Conservation (phyloP, 2,888 invertebrate species). For the Trissolcus japonicus region DNA sequence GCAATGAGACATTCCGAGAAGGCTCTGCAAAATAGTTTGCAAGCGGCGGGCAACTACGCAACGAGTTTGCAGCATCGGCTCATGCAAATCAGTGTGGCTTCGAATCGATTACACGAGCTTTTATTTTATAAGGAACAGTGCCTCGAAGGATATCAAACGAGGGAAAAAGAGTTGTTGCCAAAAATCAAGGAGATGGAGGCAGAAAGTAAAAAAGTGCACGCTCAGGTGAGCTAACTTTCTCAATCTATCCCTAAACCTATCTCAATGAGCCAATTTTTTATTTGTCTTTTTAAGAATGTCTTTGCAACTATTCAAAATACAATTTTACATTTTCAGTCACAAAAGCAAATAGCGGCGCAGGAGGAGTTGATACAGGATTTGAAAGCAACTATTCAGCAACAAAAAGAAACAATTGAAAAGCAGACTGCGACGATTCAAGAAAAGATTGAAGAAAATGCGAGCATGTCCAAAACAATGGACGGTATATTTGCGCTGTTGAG, state of each 20-base stretch:
- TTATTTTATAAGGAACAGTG: slow-evolving; percentile 77
- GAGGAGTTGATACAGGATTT: slow-evolving; percentile 23
- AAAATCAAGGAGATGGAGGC: slow-evolving; percentile 66
- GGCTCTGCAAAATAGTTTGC: slow-evolving; percentile 77
- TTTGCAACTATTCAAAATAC: neutral
- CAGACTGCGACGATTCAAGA: no score
- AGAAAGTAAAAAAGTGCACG: slow-evolving; percentile 64
- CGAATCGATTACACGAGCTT: slow-evolving; percentile 77
- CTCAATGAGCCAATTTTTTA: neutral
- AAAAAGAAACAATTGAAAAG: slow-evolving; percentile 3
- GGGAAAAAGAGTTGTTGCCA: slow-evolving; percentile 65
- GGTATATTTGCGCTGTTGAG: no score
- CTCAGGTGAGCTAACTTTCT: slow-evolving; percentile 62
- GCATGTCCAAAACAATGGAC: slow-evolving; percentile 10
- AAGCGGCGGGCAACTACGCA: slow-evolving; percentile 78
- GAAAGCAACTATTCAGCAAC: slow-evolving; percentile 31
- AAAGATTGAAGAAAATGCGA: slow-evolving; percentile 30
- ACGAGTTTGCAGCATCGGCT: slow-evolving; percentile 78
- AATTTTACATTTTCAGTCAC: neutral
- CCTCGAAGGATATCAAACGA: slow-evolving; percentile 75
- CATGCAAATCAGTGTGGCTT: slow-evolving; percentile 77
- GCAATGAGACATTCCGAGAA: slow-evolving; percentile 78
- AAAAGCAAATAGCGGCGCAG: neutral
- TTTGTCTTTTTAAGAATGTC: neutral
- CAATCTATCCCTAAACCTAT: no score